phyloP scores from a whole-genome alignment of 1,140 invertebrate species.

The Ganaspis sp. region DNA sequence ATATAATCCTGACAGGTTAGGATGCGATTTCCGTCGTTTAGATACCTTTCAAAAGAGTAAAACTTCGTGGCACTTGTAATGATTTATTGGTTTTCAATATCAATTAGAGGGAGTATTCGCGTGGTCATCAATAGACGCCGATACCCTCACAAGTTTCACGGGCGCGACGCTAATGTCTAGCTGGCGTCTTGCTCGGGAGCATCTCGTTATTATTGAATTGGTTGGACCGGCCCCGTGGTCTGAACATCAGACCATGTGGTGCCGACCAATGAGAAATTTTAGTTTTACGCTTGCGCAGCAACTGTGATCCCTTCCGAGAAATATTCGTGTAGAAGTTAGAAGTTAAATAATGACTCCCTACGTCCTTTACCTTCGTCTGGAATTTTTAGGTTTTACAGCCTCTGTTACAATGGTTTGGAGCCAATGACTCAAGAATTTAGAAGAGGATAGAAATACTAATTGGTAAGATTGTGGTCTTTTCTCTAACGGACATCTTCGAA shows the following conservation, averaged over 20 bases:
- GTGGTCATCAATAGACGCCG: constrained; percentile 15
- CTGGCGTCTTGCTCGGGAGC: constrained; percentile 64
- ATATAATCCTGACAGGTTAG: constrained; percentile 45
- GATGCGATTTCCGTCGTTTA: background rate
- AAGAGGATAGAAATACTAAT: background rate
- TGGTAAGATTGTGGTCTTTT: background rate
- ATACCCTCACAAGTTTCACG: constrained; percentile 43
- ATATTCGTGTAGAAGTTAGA: background rate
- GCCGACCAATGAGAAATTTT: constrained; percentile 65
- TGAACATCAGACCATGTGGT: constrained; percentile 76
- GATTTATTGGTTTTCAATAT: constrained; percentile 10
- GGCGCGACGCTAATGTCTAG: constrained; percentile 67
- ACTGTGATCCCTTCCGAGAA: constrained; percentile 44
- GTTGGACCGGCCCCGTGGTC: constrained; percentile 73
- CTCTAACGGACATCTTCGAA: background rate
- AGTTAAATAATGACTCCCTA: background rate
- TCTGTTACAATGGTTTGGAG: background rate
- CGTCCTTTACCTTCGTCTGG: background rate
- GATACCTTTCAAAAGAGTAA: background rate
- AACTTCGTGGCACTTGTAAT: background rate
- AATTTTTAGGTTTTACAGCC: background rate
- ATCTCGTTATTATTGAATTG: constrained; percentile 75
- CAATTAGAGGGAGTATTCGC: constrained; percentile 13
- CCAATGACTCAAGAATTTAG: background rate
- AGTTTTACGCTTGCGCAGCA: constrained; percentile 62